Evolutionary conservation across 2,888 invertebrate genomes (phyloP).

Genomic region (Barypeithes pellucidus): DNA sequence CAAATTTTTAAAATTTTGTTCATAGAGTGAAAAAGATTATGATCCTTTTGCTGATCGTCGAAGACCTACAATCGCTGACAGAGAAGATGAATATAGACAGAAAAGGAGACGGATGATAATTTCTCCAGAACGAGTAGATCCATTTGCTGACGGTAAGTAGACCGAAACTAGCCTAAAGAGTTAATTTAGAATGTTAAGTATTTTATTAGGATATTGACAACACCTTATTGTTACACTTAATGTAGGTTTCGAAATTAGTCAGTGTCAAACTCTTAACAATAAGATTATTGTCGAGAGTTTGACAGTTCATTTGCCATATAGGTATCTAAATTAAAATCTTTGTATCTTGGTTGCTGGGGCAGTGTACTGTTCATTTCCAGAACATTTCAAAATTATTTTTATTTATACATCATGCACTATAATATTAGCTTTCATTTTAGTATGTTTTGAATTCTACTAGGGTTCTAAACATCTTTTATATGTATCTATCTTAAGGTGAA

Average conservation of each 20-base stretch:
- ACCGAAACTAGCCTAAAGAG: background rate
- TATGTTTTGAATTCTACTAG: too few species aligned
- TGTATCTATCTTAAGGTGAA: too few species aligned
- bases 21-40: conserved; percentile 91
- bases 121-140: conserved; percentile 97
- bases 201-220: background rate
- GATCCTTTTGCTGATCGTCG: conserved; percentile 96
- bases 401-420: too few species aligned
- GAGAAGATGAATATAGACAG: conserved; percentile 97
- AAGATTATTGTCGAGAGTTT: too few species aligned
- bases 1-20: conserved; percentile 55
- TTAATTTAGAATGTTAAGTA: background rate
- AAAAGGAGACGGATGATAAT: conserved; percentile 93
- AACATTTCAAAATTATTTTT: too few species aligned
- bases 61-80: conserved; percentile 93
- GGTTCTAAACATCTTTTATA: too few species aligned
- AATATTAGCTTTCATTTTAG: too few species aligned
- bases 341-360: too few species aligned
- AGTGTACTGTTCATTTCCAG: too few species aligned
- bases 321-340: too few species aligned
- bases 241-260: background rate
- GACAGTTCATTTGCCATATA: too few species aligned
- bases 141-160: conserved; percentile 95
- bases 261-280: background rate
- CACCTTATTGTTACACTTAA: conserved; percentile 14